Percentiles rank a stretch among this genome's conserved stretches.
phyloP scores from a whole-genome alignment of 2,888 invertebrate species.

The Nomada fabriciana region DNA sequence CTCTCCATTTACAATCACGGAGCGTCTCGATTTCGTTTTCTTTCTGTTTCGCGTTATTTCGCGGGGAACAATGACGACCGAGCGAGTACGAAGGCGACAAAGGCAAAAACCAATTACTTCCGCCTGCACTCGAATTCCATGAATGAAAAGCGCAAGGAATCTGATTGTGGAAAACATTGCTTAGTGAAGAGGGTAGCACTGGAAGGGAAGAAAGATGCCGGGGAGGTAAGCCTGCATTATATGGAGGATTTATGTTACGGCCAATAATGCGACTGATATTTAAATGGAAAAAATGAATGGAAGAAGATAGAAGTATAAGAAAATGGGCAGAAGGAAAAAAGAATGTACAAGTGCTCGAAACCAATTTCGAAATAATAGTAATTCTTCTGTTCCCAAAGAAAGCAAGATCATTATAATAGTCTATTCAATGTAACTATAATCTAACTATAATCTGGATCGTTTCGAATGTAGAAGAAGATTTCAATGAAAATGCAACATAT shows the following conservation, averaged over 20 bases:
- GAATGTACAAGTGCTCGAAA: no score
- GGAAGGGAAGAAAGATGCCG: not conserved
- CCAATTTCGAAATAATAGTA: no score
- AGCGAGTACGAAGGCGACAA: slow-evolving; percentile 39
- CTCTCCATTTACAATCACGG: slow-evolving; percentile 23
- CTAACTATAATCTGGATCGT: no score
- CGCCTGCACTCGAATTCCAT: slow-evolving; percentile 26
- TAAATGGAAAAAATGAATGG: not conserved
- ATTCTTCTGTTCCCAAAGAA: no score
- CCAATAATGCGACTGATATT: not conserved
- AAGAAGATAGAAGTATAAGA: no score
- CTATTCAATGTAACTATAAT: no score
- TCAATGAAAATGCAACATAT: no score
- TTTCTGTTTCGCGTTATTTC: slow-evolving; percentile 25
- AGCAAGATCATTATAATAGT: no score
- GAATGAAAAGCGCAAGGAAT: slow-evolving; percentile 12
- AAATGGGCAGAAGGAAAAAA: not conserved
- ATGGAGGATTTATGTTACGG: slow-evolving; percentile 10
- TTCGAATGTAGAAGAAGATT: no score
- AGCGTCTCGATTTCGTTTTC: slow-evolving; percentile 6
- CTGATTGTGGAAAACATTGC: not conserved
- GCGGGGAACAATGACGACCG: slow-evolving; percentile 3
- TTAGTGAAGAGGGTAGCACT: not conserved
- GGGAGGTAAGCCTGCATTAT: not conserved
- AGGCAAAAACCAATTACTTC: slow-evolving; percentile 53